Evolutionary conservation across 1,140 invertebrate genomes (phyloP), one percentile per base, ranked within the genome.

Genomic region (Augochlora pura): DNA sequence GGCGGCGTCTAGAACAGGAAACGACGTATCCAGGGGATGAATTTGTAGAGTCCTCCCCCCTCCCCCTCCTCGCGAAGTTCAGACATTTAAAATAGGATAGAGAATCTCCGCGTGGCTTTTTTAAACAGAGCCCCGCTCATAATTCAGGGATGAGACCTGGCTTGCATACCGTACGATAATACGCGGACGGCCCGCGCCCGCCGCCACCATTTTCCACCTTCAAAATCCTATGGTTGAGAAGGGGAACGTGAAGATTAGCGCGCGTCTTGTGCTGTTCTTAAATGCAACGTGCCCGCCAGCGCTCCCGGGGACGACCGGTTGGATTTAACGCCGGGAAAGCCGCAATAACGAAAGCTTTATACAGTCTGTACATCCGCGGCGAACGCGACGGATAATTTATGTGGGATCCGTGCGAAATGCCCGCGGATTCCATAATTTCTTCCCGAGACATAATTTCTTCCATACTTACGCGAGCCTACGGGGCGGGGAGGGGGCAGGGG

Each of bases 251-350:
- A 52, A 80, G 78, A 80, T 80, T 80, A 80, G 78, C 21, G 63
- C 27, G 65, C 54, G 65, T 76, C 70, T 69, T 59, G 64, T 68
- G 72, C 46, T 16, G 27, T 75, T 80, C 72, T 80, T 68, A 80
- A 76, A 76, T 63, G 57, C 72, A 76, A 76, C 78, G 78, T 66
- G 72, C 65, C n/a, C n/a, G n/a, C n/a, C n/a, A n/a, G n/a, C n/a
- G n/a, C n/a, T n/a, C n/a, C n/a, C 46, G 25, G 38, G 65, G 64
- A 46, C 69, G 63, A 52, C 16, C 70, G 27, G 62, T 32, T n/a
- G 14, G 65, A 80, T 66, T 76, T 62, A 63, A 64, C 64, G 16
- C 42, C 27, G n/a, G n/a, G 54, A 46, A 62, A 62, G 42, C 71
- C 64, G 42, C 71, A 71, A 75, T 80, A 80, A 80, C 71, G 64